Percentiles rank a stretch among this genome's conserved stretches.
Conservation (phyloP, 2,113 vertebrate genomes). For the Hyaena hyaena region DNA sequence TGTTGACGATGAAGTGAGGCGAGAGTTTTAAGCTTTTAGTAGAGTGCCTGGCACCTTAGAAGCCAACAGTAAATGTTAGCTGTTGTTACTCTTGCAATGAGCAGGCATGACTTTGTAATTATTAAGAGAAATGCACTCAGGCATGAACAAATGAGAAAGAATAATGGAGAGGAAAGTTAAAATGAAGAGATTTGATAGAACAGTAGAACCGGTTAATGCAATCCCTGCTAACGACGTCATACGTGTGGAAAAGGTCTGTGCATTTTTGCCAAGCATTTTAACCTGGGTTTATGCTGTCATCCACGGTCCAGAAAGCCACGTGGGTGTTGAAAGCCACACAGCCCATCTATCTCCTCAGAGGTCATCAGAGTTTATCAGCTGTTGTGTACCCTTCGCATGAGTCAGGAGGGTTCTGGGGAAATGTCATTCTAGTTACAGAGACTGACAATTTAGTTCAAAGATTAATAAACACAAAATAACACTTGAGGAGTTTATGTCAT, state of each 20-base stretch:
- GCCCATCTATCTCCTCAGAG: slow-evolving; percentile 48
- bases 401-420: slow-evolving; percentile 63
- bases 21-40: not conserved
- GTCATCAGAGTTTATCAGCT: slow-evolving; percentile 75
- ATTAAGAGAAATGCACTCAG: not conserved
- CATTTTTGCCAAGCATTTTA: not conserved
- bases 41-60: not conserved
- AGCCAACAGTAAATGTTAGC: not conserved
- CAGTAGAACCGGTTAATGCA: not conserved
- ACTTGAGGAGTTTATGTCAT: not conserved
- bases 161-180: not conserved
- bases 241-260: not conserved
- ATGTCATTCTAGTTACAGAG: slow-evolving; percentile 46
- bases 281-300: not conserved
- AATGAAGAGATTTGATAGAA: not conserved
- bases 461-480: not conserved
- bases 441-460: not conserved
- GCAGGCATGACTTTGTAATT: not conserved
- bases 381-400: slow-evolving; percentile 61
- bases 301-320: not conserved
- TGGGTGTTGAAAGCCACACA: slow-evolving; percentile 7
- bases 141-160: not conserved
- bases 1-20: not conserved
- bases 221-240: not conserved
- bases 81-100: not conserved